Evolutionary conservation across 2,888 invertebrate genomes (phyloP), one percentile per base, ranked within the genome.

Genomic region (Conchocele bisecta): DNA sequence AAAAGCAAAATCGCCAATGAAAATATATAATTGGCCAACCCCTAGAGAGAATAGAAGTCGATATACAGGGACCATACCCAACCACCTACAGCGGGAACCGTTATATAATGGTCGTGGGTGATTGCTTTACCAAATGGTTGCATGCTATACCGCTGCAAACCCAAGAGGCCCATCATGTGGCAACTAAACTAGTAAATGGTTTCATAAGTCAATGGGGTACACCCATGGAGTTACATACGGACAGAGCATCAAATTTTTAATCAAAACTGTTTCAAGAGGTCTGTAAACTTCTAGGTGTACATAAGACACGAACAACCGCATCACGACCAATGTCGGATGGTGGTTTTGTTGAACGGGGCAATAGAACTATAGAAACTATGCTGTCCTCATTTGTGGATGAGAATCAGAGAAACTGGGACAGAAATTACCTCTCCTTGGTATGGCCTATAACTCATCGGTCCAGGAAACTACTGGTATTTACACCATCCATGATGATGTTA

Each of bases 341-440:
- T n/a, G n/a, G 69, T 0, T 63, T 58, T 63, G 61, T 77, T 4
- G 77, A 74, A 29, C 15, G 61, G n/a, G 26, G 22, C 5, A 74
- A 71, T 39, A 26, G 24, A 15, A 66, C 73, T 3, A 48, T 66
- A 41, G 51, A 48, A 46, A 48, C 59, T 42, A 69, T 73, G 72
- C 22, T 59, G 9, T 24, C 67, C 11, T 11, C 41, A 20, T 68
- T 54, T 24, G 46, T 59, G 28, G n/a, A 28, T 3, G 17, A 59
- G 15, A 29, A 60, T 22, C 54, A 70, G 22, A 35, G 26, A 5
- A 51, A 74, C 39, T 74, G 65, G 69, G 69, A 74, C 41, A 57
- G 39, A 37, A 56, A 33, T 28, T 77, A 13, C 63, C 58, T 17
- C 31, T 59, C 7, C 26, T 69, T 0, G 58, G 65, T 67, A 57